Base-by-base conservation (phyloP, 2,888 invertebrate genomes). In the Timema cristinae region DNA sequence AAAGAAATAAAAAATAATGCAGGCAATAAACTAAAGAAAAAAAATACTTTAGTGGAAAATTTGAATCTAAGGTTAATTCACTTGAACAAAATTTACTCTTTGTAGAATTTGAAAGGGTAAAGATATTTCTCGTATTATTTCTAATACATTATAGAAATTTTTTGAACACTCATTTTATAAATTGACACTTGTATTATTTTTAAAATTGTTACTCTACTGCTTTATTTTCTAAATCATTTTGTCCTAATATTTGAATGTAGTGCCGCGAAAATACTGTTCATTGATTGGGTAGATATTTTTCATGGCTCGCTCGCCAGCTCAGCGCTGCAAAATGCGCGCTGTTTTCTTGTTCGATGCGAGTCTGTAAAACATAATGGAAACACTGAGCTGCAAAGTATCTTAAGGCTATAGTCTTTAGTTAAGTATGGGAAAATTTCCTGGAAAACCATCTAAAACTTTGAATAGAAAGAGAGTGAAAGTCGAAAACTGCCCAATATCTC, bases 381-480 rank as follows among this genome's bases (percentile, higher is more conserved):
- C 73, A 74, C 71, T 52, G 72, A 69, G 70, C 67, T 68, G 73
- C 73, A 66, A 71, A 69, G 71, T 73, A 68, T 66, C 70, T 67
- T 32, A 1, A 4, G 32, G 32, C 32, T 32, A 32, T 32, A 70
- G 71, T 72, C 10, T 32, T 59, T 73, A 50, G 66, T 67, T 66
- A 67, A 71, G 86, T 85, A 91, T 91, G 91, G 90, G 90, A 85
- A 90, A 90, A 87, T 93, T 93, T 88, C 93, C 93, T 82, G 93
- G 93, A 81, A 93, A 92, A 87, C 93, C 93, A 83, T 89, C 91
- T 79, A 93, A 92, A 87, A 90, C 91, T 85, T 90, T 91, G 82
- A 91, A 91, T 85, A 90, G 91, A 86, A 92, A 91, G 84, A 89
- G 93, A 84, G 88, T 93, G 81, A 92, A 91, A 85, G 91, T 93